Evolutionary conservation across 2,797 vertebrate species (phyloP), one percentile per base, ranked within the genome.

Genomic region (Alcedo atthis): DNA sequence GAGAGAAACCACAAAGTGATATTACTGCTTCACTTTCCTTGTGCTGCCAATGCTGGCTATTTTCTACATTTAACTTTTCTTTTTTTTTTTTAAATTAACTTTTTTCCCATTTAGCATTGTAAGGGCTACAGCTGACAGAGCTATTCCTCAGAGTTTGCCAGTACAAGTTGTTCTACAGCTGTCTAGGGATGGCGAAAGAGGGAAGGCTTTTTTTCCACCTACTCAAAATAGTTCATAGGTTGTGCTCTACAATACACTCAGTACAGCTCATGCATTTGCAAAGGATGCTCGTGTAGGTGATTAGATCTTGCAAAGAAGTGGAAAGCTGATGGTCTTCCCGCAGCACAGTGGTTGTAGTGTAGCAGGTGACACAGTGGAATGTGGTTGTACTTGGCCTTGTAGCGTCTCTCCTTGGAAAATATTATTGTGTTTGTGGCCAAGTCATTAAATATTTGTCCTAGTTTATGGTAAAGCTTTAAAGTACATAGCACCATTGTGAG

Each of bases 91-190:
- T 26, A 51, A 25, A 49, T n/a, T 18, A 25, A 49, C 26, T 18
- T 55, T 55, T 55, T 32, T n/a, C 12, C 15, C 15, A 8, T 87
- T 83, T 85, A 81, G 57, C 49, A 82, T 51, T 80, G 48, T 40
- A 63, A 79, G 40, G 21, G 21, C 76, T 49, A 33, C 61, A 83
- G 69, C 82, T 92, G 87, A 70, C 62, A 61, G 16, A 81, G 20
- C 59, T 90, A 0, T 66, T 89, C 46, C 63, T 85, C 62, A 9
- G 59, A 90, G 35, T 76, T 35, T 76, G 70, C 55, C 79, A 85
- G 89, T 62, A 89, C 81, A 94, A 91, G 69, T 70, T 85, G 79
- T 95, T 89, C 81, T 83, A n/a, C 92, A 90, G 76, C 81, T 95
- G 90, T 81, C 40, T 68, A 30, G 85, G 82, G 66, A 71, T 75